phyloP scores from a whole-genome alignment of 2,888 invertebrate species.

The Chloromyia formosa region DNA sequence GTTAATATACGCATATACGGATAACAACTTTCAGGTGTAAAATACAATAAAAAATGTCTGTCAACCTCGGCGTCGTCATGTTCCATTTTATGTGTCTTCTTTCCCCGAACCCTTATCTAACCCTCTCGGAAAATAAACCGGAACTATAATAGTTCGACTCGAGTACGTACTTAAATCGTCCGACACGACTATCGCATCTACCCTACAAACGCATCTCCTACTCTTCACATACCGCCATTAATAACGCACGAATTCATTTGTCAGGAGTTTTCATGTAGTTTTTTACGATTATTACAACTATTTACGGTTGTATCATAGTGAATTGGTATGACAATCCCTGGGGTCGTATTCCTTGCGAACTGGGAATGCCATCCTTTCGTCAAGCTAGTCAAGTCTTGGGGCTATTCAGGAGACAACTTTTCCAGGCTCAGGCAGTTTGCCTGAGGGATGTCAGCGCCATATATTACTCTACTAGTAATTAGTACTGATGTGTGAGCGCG shows the following conservation, averaged over 20 bases:
- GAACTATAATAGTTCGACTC: conserved; percentile 32
- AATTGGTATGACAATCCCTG: conserved; percentile 38
- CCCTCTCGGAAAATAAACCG: conserved; percentile 24
- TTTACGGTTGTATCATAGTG: conserved; percentile 48
- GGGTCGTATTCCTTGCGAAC: conserved; percentile 30
- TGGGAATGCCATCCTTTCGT: conserved; percentile 32
- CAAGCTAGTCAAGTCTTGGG: conserved; percentile 21
- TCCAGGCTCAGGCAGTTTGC: conserved; percentile 35
- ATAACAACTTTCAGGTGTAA: conserved; percentile 35
- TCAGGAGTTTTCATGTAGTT: conserved; percentile 49
- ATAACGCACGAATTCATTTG: conserved; percentile 50
- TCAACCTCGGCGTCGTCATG: not conserved
- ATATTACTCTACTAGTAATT: conserved; percentile 41
- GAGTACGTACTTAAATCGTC: conserved; percentile 25
- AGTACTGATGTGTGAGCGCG: conserved; percentile 46
- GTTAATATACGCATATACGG: not conserved
- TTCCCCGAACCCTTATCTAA: not conserved
- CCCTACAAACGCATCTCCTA: conserved; percentile 1
- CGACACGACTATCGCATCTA: conserved; percentile 33
- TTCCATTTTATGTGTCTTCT: not conserved
- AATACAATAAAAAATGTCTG: not conserved
- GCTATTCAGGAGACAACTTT: conserved; percentile 1
- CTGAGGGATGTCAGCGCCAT: conserved; percentile 14
- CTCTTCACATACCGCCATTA: conserved; percentile 47
- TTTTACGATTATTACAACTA: conserved; percentile 51